Evolutionary conservation across 2,888 invertebrate genomes (phyloP).

Genomic region (Cantharis flavilabris): DNA sequence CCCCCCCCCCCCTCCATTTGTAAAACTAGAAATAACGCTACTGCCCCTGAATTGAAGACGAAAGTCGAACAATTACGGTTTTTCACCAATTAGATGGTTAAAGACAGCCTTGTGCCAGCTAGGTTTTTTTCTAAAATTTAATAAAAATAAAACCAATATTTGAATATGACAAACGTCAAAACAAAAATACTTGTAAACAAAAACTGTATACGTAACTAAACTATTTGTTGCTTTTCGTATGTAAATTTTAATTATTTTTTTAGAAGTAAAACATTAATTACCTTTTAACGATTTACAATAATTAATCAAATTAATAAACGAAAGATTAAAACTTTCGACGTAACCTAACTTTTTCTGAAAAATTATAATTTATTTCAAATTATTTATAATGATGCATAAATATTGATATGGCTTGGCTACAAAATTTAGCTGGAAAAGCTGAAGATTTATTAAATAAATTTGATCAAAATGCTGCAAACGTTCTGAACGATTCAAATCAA

Average conservation of each 20-base stretch:
- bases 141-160: background rate
- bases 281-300: background rate
- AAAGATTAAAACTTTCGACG: background rate
- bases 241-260: background rate
- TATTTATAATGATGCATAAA: background rate
- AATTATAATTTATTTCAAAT: background rate
- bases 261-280: background rate
- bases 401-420: constrained; percentile 70
- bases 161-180: background rate
- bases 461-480: constrained; percentile 74
- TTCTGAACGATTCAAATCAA: constrained; percentile 51
- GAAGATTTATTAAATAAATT: constrained; percentile 75
- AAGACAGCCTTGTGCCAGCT: too few relatives aligned
- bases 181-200: background rate
- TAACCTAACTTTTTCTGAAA: background rate
- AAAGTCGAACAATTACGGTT: too few relatives aligned
- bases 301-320: background rate
- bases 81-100: too few relatives aligned
- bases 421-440: constrained; percentile 72
- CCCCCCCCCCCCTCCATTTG: too few relatives aligned
- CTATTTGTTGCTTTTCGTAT: background rate
- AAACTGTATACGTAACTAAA: background rate
- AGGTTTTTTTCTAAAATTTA: too few relatives aligned
- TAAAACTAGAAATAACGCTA: too few relatives aligned
- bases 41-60: too few relatives aligned